These are phyloP conservation scores for Dryobotodes eremita DNA, from an alignment of 2,888 invertebrate species.

Conservation along the genomic window DNA sequence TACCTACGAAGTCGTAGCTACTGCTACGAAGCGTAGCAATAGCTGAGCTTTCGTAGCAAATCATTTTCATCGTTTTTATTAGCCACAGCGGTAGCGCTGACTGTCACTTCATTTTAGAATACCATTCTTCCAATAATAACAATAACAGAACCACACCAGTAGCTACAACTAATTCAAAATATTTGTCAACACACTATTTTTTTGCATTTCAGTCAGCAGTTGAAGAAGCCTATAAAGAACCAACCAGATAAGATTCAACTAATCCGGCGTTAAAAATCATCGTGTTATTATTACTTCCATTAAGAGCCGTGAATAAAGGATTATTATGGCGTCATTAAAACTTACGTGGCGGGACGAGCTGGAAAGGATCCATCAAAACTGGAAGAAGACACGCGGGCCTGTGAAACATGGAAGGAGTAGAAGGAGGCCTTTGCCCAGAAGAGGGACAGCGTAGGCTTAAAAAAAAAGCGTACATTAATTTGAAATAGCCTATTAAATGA, in stretches of 20 bases:
- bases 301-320: not conserved
- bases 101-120: not conserved
- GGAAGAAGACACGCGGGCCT: too few relatives aligned
- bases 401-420: too few relatives aligned
- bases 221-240: not conserved
- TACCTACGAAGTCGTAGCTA: too few relatives aligned
- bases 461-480: constrained; percentile 3
- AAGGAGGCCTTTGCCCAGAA: too few relatives aligned
- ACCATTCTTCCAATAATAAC: not conserved
- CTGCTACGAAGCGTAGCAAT: not conserved
- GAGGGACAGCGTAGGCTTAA: too few relatives aligned
- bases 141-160: not conserved
- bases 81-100: too few relatives aligned
- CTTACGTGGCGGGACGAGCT: too few relatives aligned
- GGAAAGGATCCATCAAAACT: too few relatives aligned
- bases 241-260: not conserved
- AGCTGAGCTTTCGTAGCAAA: not conserved
- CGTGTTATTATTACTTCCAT: constrained; percentile 2
- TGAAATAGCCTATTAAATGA: not conserved
- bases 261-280: not conserved
- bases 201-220: not conserved
- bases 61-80: not conserved
- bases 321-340: not conserved
- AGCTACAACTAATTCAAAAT: not conserved
- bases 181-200: not conserved